Evolutionary conservation across 2,888 invertebrate genomes (phyloP).

Genomic region (Bruchidius siliquastri): DNA sequence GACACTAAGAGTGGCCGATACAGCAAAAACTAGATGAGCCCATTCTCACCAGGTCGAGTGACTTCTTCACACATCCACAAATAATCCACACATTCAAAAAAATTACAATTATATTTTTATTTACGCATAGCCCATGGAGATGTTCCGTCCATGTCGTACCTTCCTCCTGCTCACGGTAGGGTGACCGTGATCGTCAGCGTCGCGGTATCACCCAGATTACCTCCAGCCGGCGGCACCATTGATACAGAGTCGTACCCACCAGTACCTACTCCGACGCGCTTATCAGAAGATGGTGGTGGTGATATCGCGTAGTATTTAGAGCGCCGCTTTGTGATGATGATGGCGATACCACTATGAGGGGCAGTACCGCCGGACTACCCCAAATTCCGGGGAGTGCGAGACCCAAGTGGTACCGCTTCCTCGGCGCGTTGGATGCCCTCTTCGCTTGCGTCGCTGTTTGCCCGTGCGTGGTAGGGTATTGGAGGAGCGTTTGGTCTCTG

Average conservation of each 20-base stretch:
- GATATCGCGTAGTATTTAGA: not conserved
- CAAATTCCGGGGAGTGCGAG: slow-evolving; percentile 10
- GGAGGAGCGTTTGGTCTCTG: slow-evolving; percentile 82
- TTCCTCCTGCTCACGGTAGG: slow-evolving; percentile 16
- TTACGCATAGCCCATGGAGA: no score
- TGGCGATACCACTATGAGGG: slow-evolving; percentile 53
- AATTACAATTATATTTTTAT: no score
- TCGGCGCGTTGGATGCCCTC: slow-evolving; percentile 66
- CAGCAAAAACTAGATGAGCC: no score
- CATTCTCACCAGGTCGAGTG: no score
- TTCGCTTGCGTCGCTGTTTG: slow-evolving; percentile 71
- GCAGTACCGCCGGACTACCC: slow-evolving; percentile 63
- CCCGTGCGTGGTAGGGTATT: slow-evolving; percentile 78
- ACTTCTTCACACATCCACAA: no score
- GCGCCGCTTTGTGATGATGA: not conserved
- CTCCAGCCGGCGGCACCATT: not conserved
- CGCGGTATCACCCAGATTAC: not conserved
- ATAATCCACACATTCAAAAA: no score
- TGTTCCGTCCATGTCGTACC: not conserved
- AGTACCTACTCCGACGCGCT: not conserved
- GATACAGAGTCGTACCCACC: not conserved
- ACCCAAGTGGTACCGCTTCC: slow-evolving; percentile 48
- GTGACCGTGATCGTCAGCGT: slow-evolving; percentile 19
- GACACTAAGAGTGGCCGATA: no score
- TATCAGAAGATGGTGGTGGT: not conserved